These are phyloP conservation scores for Chaetorhynchus papuensis DNA, from an alignment of 2,113 vertebrate species.

Conservation along the genomic window DNA sequence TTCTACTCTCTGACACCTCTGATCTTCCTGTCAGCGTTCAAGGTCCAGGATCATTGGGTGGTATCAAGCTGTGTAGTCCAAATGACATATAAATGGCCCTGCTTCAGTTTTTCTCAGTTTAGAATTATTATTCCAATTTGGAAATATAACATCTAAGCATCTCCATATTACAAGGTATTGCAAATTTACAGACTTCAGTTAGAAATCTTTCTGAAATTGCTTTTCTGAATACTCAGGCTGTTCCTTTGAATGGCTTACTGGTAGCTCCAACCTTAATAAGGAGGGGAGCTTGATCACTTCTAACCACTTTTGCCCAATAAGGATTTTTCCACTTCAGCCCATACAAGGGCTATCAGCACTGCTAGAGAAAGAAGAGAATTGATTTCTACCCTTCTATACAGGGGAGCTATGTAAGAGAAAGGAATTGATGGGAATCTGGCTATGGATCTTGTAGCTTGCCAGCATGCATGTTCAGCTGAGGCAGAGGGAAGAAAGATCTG, in stretches of 20 bases:
- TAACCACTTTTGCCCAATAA: not conserved
- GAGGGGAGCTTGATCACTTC: not conserved
- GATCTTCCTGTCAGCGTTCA: not conserved
- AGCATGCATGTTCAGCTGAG: not conserved
- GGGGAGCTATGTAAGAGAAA: not conserved
- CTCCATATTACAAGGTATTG: not conserved
- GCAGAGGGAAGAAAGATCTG: not conserved
- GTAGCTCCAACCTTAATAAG: not conserved
- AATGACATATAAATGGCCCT: not conserved
- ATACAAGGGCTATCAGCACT: not conserved
- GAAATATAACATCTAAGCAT: not conserved
- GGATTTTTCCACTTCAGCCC: not conserved
- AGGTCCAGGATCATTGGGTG: not conserved
- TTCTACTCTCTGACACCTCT: not conserved
- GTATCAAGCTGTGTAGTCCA: not conserved
- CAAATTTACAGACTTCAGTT: not conserved
- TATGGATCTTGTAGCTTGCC: not conserved
- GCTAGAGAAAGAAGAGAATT: not conserved
- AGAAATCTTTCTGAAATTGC: not conserved
- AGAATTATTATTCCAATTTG: not conserved
- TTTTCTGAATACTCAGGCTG: not conserved
- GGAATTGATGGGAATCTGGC: not conserved
- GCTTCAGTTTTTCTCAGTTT: not conserved
- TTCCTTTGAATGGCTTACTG: not conserved
- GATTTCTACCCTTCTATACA: not conserved